phyloP scores from a whole-genome alignment of 2,888 invertebrate genomes.

The Myopa testacea region DNA sequence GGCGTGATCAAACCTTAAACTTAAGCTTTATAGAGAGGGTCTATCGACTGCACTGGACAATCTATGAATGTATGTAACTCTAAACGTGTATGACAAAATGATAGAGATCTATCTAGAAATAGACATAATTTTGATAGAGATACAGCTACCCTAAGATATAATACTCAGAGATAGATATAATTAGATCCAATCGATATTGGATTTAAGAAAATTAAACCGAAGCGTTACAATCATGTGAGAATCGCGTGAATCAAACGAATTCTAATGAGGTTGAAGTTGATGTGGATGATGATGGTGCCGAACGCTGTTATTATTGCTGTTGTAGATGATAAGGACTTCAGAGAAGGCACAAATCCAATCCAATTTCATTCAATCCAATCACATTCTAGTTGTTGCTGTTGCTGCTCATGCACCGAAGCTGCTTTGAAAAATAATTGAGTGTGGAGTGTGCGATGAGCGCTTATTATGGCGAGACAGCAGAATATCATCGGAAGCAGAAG shows the following conservation, averaged over 20 bases:
- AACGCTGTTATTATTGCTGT: not conserved
- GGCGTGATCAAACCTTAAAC: too few species aligned
- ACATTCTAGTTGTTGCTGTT: not conserved
- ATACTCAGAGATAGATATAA: too few species aligned
- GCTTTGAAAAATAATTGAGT: conserved; percentile 6
- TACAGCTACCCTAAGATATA: too few species aligned
- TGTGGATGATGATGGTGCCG: not conserved
- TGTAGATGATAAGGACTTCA: not conserved
- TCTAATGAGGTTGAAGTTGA: not conserved
- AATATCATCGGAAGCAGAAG: not conserved
- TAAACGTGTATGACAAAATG: too few species aligned
- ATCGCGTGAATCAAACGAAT: not conserved
- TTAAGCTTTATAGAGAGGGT: too few species aligned
- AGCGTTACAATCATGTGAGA: not conserved
- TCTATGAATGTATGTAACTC: too few species aligned
- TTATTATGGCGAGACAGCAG: conserved; percentile 17
- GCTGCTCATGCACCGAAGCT: not conserved
- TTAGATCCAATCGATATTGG: not conserved
- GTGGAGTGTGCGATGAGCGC: conserved; percentile 2
- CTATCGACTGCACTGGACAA: too few species aligned
- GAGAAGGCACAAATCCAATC: not conserved
- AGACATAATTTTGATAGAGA: too few species aligned
- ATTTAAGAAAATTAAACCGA: conserved; percentile 15
- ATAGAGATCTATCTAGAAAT: too few species aligned
- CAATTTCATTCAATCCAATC: conserved; percentile 22